These are phyloP conservation scores for Diarsia mendica DNA, from an alignment of 2,888 invertebrate species.

Conservation along the genomic window DNA sequence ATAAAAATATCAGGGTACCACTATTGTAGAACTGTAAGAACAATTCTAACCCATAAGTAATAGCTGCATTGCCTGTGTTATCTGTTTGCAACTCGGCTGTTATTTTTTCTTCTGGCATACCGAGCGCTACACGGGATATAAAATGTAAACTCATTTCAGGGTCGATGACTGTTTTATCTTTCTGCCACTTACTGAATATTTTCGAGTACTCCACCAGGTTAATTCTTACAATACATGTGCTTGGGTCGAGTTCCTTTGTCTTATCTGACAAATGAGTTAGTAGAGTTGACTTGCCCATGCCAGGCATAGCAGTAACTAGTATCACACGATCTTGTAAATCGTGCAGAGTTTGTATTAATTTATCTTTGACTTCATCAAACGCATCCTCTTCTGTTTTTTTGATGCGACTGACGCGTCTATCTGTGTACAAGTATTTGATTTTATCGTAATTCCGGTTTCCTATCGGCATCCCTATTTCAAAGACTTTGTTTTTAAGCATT, in stretches of 20 bases:
- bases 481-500: conserved; percentile 1
- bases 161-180: neutral
- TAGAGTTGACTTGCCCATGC: neutral
- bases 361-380: neutral
- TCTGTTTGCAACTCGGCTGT: neutral
- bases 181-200: neutral
- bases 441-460: neutral
- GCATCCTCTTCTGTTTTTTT: neutral
- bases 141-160: neutral
- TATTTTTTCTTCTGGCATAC: neutral
- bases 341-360: neutral
- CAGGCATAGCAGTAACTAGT: conserved; percentile 6
- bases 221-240: conserved; percentile 10
- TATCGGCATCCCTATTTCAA: neutral
- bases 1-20: conserved; percentile 12
- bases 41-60: neutral
- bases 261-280: conserved; percentile 1
- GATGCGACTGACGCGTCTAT: conserved; percentile 7
- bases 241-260: conserved; percentile 1
- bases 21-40: conserved; percentile 10
- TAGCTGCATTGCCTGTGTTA: neutral
- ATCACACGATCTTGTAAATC: conserved; percentile 11
- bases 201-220: conserved; percentile 2
- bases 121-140: neutral
- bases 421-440: conserved; percentile 1